Conservation (phyloP, 2,113 vertebrate genomes). For the Oplegnathus fasciatus region DNA sequence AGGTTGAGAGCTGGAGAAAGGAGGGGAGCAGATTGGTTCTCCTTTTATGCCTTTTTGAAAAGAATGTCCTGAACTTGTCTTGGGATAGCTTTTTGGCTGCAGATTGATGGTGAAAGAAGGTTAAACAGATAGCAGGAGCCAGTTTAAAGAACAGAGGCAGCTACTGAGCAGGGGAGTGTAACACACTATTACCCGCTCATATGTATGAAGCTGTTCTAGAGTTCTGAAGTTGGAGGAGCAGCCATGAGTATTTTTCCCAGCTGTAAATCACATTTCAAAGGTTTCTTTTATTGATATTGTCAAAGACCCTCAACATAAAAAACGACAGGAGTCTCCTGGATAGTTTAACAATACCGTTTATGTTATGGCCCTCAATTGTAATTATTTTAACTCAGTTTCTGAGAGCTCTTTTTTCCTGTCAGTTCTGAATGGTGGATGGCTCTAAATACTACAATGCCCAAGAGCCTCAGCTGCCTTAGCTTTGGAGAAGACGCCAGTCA, state of each 20-base stretch:
- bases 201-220: neutral
- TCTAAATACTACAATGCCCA: neutral
- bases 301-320: neutral
- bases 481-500: neutral
- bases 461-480: neutral
- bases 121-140: neutral
- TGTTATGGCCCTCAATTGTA: neutral
- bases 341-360: neutral
- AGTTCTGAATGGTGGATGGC: neutral
- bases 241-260: neutral
- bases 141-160: neutral
- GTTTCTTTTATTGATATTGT: neutral
- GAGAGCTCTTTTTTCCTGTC: too few species aligned
- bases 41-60: conserved; percentile 3
- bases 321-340: neutral
- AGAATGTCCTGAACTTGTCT: neutral
- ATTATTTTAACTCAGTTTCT: neutral
- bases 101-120: conserved; percentile 17
- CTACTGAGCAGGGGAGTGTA: neutral
- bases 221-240: neutral
- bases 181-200: neutral
- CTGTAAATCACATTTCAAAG: neutral
- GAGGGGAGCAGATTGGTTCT: neutral
- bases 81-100: conserved; percentile 17
- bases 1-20: conserved; percentile 14